Base-by-base conservation (phyloP, 2,797 vertebrate species). In the Scyliorhinus canicula region DNA sequence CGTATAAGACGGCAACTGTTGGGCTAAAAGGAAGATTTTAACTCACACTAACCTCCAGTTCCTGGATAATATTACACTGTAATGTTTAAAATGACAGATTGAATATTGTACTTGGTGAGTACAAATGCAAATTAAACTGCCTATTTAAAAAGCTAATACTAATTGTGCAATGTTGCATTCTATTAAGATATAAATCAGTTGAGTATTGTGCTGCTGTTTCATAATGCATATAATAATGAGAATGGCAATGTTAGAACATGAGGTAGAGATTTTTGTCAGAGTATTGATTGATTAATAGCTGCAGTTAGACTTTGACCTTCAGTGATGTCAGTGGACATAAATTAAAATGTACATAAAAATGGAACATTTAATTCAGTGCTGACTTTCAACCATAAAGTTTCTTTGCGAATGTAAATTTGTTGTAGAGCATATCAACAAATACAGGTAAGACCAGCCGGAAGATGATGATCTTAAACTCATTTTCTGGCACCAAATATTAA, bases 351-450 rank as follows among this genome's bases (percentile, higher is more conserved):
- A 4, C 40, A 1, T 16, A 50, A 50, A 93, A 93, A 93, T 31
- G 63, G 91, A 50, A 28, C 40, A 4, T 1, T 28, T 93, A 31
- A 47, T 44, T 69, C 24, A 50, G 47, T 24, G 44, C 26, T 69
- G 63, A 69, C 63, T 47, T 93, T 69, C 40, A 67, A 57, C 44
- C 11, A 21, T 50, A 12, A 93, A 69, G 63, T 71, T 93, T 69
- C 91, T 93, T 19, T 50, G 44, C 52, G 28, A 93, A 93, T 50
- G 9, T 93, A 69, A 93, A 93, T 50, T 93, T 69, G 4, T 69
- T 47, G 44, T 12, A 19, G 65, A 19, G 8, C 5, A 6, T 1
- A 93, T 35, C 26, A 16, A 57, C 9, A 63, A 21, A 47, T 40
- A 21, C 67, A 65, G 65, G 47, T 24, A 67, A 71, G 35, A 69